Base-by-base conservation (phyloP, 2,888 invertebrate genomes). In the Athalia rosae region DNA sequence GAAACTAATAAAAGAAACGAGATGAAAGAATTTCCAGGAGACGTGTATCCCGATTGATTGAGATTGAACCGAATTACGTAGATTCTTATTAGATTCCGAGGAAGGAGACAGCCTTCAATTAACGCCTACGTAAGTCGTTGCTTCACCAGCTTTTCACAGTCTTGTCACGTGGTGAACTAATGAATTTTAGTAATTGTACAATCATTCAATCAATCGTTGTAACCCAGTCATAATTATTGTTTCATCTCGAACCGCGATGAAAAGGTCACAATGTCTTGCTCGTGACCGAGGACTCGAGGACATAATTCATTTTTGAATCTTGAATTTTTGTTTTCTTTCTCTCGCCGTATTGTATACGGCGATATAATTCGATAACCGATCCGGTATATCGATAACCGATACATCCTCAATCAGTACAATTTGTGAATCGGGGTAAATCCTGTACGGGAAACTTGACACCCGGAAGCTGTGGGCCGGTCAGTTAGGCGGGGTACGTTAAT, bases 201-300 rank as follows among this genome's bases (percentile, higher is more conserved):
- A 58, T 71, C 71, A 71, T 58, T 71, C 58, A 56, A 58, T 50
- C 43, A 71, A 56, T 71, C 58, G 58, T 45, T 8, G 45, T 58
- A 71, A 43, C 71, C 47, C 45, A 53, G 13, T 58, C 56, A 71
- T 28, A 28, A 28, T 28, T 28, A 71, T 71, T 71, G 43, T 56
- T 43, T 71, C 58, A 43, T 71, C 45, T 28, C 71, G 56, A 71
- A 71, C 58, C 11, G 58, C 71, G 28, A 71, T 56, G 43, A 56
- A 13, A 45, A 56, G 71, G 43, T 71, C 71, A 71, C n/a, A n/a
- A n/a, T n/a, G 71, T 71, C 71, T 71, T 71, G 45, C 58, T 71
- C 71, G 71, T 58, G 13, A 15, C 43, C 48, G 53, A 48, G 4
- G 53, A 67, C 41, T 67, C 45, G 28, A 15, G 45, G 13, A 47